These are phyloP conservation scores for Rhynchopsitta pachyrhyncha DNA, from an alignment of 2,113 vertebrate genomes.

Conservation along the genomic window DNA sequence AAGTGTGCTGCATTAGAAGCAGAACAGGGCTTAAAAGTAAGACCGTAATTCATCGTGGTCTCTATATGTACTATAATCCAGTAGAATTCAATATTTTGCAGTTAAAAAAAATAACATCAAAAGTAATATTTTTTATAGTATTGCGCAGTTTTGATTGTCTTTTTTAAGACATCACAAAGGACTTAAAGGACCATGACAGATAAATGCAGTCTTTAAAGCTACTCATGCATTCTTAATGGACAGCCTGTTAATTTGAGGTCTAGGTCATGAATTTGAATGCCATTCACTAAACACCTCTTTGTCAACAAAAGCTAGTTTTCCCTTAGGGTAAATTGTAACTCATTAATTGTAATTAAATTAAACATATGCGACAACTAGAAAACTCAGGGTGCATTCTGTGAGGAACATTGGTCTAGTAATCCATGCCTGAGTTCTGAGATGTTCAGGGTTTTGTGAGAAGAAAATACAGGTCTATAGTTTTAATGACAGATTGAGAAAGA, in stretches of 20 bases:
- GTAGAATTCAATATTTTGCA: background rate
- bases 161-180: slow-evolving; percentile 57
- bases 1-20: background rate
- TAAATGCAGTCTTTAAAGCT: slow-evolving; percentile 76
- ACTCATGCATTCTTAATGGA: slow-evolving; percentile 82
- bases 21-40: background rate
- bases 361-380: slow-evolving; percentile 75
- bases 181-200: slow-evolving; percentile 68
- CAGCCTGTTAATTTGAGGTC: slow-evolving; percentile 80
- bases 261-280: slow-evolving; percentile 82
- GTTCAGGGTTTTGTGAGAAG: background rate
- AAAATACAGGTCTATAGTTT: background rate
- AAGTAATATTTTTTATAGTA: background rate
- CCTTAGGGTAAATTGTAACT: slow-evolving; percentile 79
- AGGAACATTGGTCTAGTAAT: background rate
- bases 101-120: background rate
- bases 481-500: background rate
- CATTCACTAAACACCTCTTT: slow-evolving; percentile 76
- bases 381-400: slow-evolving; percentile 65
- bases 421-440: background rate
- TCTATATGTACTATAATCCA: background rate
- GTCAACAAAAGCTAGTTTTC: slow-evolving; percentile 75
- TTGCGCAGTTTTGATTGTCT: slow-evolving; percentile 28
- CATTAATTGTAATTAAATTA: slow-evolving; percentile 84
- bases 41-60: background rate